Evolutionary conservation across 2,113 vertebrate species (phyloP).

Genomic region (Genyomyrus donnyi): DNA sequence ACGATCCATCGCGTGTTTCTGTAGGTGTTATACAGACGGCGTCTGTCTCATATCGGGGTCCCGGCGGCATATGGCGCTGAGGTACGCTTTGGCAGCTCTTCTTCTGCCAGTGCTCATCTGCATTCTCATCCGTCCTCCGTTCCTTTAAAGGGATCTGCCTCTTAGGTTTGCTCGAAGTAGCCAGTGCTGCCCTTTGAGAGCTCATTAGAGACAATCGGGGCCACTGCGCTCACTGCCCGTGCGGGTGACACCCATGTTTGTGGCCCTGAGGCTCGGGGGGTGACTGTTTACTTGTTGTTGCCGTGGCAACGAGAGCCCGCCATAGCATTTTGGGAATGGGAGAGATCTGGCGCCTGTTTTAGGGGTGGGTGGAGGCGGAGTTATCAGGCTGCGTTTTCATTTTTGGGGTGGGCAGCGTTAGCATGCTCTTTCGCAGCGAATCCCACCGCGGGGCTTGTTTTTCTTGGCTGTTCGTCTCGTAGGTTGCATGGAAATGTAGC

Average conservation of each 20-base stretch:
- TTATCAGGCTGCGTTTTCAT: background rate
- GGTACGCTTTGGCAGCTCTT: background rate
- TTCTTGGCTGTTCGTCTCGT: background rate
- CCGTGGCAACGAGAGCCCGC: background rate
- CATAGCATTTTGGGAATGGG: background rate
- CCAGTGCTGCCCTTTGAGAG: background rate
- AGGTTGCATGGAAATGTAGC: background rate
- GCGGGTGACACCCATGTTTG: background rate
- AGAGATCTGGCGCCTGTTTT: background rate
- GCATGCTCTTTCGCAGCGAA: no score
- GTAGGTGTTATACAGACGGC: conserved; percentile 8
- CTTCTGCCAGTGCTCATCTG: background rate
- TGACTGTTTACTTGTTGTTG: background rate
- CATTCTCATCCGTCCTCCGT: background rate
- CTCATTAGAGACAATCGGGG: background rate
- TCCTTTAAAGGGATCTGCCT: background rate
- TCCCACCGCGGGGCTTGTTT: background rate
- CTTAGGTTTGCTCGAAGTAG: background rate
- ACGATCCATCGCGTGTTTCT: background rate
- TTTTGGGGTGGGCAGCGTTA: background rate
- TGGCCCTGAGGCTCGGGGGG: background rate
- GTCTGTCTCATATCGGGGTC: background rate
- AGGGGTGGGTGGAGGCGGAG: background rate
- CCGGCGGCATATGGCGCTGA: background rate
- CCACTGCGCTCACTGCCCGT: background rate